Conservation (phyloP, 2,797 vertebrate genomes). For the Dallia pectoralis region DNA sequence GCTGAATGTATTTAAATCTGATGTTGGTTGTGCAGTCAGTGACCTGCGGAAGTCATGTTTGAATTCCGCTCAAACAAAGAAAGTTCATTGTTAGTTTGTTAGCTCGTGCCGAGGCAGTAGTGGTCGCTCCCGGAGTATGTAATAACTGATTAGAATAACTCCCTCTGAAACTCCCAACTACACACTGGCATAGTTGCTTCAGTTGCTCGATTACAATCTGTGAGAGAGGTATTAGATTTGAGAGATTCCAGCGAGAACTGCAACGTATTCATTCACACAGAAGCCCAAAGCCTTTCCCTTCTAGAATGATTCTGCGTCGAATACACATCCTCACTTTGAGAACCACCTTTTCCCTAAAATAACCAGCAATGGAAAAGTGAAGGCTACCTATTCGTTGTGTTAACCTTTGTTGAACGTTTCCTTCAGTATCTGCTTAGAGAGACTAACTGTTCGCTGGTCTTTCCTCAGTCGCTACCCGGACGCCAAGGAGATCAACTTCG, state of each 20-base stretch:
- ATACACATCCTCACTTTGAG: too few relatives aligned
- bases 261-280: too few relatives aligned
- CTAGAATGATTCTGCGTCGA: too few relatives aligned
- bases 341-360: too few relatives aligned
- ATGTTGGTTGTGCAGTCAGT: neutral
- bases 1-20: too few relatives aligned
- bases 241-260: too few relatives aligned
- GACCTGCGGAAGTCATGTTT: neutral
- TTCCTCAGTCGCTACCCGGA: conserved; percentile 89
- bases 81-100: neutral
- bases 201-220: neutral
- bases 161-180: neutral
- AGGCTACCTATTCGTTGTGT: too few relatives aligned
- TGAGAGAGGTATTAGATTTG: too few relatives aligned
- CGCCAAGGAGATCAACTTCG: conserved; percentile 94
- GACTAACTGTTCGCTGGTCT: neutral
- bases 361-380: too few relatives aligned
- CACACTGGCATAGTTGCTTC: neutral
- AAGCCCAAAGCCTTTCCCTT: too few relatives aligned
- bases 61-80: neutral
- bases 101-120: neutral
- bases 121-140: neutral
- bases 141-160: neutral
- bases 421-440: neutral
- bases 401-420: too few relatives aligned